These are phyloP conservation scores for Stichopus horrens DNA, from an alignment of 53 echinoderm and acorn worm species.

Conservation along the genomic window DNA sequence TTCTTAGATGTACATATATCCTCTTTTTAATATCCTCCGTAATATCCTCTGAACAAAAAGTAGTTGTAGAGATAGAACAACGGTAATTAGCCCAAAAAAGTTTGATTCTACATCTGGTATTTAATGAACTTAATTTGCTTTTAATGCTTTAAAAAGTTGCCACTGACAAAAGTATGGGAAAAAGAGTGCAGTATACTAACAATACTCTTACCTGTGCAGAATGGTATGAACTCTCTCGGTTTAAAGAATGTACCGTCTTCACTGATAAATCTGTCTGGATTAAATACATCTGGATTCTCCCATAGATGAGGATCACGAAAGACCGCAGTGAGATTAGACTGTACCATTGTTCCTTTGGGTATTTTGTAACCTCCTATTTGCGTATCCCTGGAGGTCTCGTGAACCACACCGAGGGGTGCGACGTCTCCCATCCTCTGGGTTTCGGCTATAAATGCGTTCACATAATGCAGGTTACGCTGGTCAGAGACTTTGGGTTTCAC, in stretches of 20 bases:
- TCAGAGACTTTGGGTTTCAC: constrained; percentile 54
- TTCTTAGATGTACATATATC: too few species aligned
- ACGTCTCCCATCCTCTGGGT: constrained; percentile 58
- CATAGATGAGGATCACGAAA: constrained; percentile 60
- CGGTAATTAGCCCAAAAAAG: too few species aligned
- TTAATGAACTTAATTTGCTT: too few species aligned
- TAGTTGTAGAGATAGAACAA: too few species aligned
- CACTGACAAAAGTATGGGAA: too few species aligned
- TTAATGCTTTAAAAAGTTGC: too few species aligned
- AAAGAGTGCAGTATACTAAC: too few species aligned
- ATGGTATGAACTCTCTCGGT: constrained; percentile 63
- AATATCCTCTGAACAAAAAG: too few species aligned
- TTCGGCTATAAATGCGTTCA: constrained; percentile 61
- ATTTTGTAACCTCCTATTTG: constrained; percentile 48
- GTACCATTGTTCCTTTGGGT: constrained; percentile 58
- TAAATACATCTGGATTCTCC: constrained; percentile 61
- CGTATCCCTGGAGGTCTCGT: constrained; percentile 51
- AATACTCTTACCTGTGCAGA: constrained; percentile 57
- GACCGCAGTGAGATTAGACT: constrained; percentile 63
- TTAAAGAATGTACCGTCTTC: constrained; percentile 51
- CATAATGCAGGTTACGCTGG: constrained; percentile 55
- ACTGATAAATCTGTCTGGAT: constrained; percentile 63
- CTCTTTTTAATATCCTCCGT: too few species aligned
- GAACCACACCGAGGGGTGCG: constrained; percentile 60
- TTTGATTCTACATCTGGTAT: too few species aligned